phyloP scores from a whole-genome alignment of 2,888 invertebrate species.

The Notocelia uddmanniana region DNA sequence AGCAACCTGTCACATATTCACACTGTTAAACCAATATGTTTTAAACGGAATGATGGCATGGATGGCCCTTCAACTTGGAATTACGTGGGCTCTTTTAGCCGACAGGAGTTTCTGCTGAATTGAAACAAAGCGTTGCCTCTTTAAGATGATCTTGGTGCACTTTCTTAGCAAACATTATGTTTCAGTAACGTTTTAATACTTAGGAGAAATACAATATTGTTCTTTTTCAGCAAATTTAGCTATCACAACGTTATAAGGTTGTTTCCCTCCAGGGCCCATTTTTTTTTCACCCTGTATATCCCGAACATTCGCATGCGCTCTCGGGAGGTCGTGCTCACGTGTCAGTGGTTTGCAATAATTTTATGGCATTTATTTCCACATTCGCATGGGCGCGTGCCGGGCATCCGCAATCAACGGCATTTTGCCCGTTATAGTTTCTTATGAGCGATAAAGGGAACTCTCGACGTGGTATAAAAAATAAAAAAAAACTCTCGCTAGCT shows the following conservation, averaged over 20 bases:
- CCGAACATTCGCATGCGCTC: too few species aligned
- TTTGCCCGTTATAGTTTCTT: constrained; percentile 16
- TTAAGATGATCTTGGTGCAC: too few species aligned
- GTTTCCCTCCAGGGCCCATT: too few species aligned
- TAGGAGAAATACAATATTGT: too few species aligned
- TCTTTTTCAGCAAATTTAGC: too few species aligned
- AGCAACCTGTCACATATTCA: constrained; percentile 38
- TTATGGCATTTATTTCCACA: constrained; percentile 24
- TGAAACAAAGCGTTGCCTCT: not conserved
- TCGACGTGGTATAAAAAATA: too few species aligned
- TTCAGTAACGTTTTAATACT: too few species aligned
- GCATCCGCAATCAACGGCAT: not conserved
- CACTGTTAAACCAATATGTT: constrained; percentile 9
- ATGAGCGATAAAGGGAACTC: not conserved
- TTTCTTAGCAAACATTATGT: too few species aligned
- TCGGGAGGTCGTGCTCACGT: not conserved
- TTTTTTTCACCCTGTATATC: too few species aligned
- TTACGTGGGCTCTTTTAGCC: not conserved
- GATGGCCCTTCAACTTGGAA: not conserved
- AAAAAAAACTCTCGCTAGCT: too few species aligned
- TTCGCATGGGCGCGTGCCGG: constrained; percentile 19
- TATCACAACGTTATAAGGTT: too few species aligned
- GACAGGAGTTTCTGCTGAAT: not conserved
- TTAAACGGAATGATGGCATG: not conserved
- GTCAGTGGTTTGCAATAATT: constrained; percentile 12